Evolutionary conservation across 2,888 invertebrate species (phyloP).

Genomic region (Cylloceria caligata): DNA sequence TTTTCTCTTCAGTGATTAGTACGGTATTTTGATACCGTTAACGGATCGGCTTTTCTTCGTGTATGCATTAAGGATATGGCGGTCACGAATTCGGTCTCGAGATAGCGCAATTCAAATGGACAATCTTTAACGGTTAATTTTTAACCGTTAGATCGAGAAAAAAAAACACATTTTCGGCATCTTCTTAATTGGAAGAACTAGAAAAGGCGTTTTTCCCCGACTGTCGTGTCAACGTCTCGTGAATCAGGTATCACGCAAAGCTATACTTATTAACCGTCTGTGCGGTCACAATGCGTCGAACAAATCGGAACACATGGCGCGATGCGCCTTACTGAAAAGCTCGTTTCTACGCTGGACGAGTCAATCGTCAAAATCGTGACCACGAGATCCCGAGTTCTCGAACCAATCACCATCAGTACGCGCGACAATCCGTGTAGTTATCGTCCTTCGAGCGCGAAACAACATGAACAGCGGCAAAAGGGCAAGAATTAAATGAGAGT

Average conservation of each 20-base stretch:
- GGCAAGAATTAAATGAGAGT: conserved; percentile 2
- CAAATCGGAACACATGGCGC: not conserved
- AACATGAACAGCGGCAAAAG: not conserved
- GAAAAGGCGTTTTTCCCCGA: not conserved
- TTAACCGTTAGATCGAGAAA: not conserved
- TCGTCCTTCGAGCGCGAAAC: not conserved
- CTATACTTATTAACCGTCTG: not conserved
- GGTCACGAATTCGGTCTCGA: not conserved
- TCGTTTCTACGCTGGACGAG: not conserved
- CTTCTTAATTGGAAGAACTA: not conserved
- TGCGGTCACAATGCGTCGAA: not conserved
- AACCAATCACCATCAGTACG: not conserved
- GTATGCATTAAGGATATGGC: conserved; percentile 9
- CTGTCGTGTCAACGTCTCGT: not conserved
- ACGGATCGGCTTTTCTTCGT: conserved; percentile 12
- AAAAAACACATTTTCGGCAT: not conserved
- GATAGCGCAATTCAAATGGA: not conserved
- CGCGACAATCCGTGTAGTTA: conserved; percentile 6
- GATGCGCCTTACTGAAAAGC: not conserved
- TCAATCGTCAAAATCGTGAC: conserved; percentile 12
- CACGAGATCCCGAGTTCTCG: not conserved
- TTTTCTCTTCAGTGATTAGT: conserved; percentile 19
- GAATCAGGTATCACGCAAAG: not conserved
- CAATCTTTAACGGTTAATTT: not conserved
- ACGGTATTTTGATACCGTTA: conserved; percentile 1